Base-by-base conservation (phyloP, 2,888 invertebrate species). In the Antitype chi region DNA sequence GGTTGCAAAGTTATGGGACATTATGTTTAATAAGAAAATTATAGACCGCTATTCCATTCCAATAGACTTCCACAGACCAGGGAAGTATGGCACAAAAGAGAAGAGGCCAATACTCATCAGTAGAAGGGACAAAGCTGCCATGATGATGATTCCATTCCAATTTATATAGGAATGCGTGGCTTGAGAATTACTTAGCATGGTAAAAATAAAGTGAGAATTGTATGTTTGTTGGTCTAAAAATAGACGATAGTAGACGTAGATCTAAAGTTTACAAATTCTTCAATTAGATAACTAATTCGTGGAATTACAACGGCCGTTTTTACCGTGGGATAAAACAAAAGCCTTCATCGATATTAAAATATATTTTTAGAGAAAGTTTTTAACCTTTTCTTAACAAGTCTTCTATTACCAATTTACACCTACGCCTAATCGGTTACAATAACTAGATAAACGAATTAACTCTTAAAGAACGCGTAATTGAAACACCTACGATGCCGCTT, bases 401-500 rank as follows among this genome's bases (percentile, higher is more conserved):
- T 8, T 68, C 74, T 70, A 78, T 72, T 70, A 82, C 53, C 85
- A 59, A 80, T 83, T 85, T 66, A 82, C 78, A 38, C 86, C 87
- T 84, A 86, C 86, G 79, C 55, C 52, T 47, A 55, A 76, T 72
- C 43, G 15, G 11, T 78, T 71, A 70, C 72, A 63, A 62, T 74
- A 81, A 78, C 71, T 55, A 80, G 70, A 67, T 74, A 60, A 49
- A 64, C 28, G 49, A 70, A 77, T 75, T 70, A 68, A 76, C 60
- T 74, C 47, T 38, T 57, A 63, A 67, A 52, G 66, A 63, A 55
- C n/a, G 11, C 43, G 59, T 83, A 77, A 85, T 80, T 74, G 70
- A 78, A 78, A 76, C 81, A 75, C 85, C 87, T 74, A 82, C 87
- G 74, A 47, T 20, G 17, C 6, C 9, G 52, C 43, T 62, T 62